phyloP scores from a whole-genome alignment of 2,888 invertebrate species.

The Patella ulyssiponensis region DNA sequence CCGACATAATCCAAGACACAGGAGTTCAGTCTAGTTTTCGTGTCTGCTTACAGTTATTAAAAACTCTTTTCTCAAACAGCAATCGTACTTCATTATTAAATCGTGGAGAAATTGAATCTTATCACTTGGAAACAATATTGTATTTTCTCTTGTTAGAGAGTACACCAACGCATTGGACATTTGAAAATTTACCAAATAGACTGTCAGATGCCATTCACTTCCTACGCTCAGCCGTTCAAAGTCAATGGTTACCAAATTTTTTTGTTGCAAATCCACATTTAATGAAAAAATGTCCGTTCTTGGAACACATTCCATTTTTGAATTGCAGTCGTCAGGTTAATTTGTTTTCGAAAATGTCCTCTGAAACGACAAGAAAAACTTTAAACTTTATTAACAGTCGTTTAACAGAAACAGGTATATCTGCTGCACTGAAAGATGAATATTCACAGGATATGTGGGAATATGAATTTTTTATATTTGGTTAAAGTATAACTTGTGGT shows the following conservation, averaged over 20 bases:
- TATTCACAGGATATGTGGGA: constrained; percentile 63
- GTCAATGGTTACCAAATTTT: constrained; percentile 56
- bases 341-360: constrained; percentile 43
- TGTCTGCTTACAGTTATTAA: constrained; percentile 51
- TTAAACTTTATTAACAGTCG: constrained; percentile 48
- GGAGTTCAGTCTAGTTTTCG: constrained; percentile 49
- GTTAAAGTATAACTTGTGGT: constrained; percentile 20
- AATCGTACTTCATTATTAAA: constrained; percentile 46
- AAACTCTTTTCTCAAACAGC: constrained; percentile 50
- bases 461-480: constrained; percentile 61
- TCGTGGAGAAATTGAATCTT: constrained; percentile 47
- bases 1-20: constrained; percentile 40
- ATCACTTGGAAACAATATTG: constrained; percentile 48
- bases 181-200: constrained; percentile 46
- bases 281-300: constrained; percentile 46
- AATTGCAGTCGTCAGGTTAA: constrained; percentile 52
- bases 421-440: constrained; percentile 47
- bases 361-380: constrained; percentile 46
- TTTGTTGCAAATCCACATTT: constrained; percentile 58
- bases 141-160: constrained; percentile 58
- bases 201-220: constrained; percentile 59
- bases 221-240: constrained; percentile 48
- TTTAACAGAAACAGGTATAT: constrained; percentile 48
- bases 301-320: constrained; percentile 44
- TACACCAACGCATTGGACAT: constrained; percentile 51